A percentile compares a stretch with the other conserved stretches of the same genome.
These are phyloP conservation scores for Acrocephalus scirpaceus DNA, from an alignment of 2,797 vertebrate genomes.

Conservation along the genomic window DNA sequence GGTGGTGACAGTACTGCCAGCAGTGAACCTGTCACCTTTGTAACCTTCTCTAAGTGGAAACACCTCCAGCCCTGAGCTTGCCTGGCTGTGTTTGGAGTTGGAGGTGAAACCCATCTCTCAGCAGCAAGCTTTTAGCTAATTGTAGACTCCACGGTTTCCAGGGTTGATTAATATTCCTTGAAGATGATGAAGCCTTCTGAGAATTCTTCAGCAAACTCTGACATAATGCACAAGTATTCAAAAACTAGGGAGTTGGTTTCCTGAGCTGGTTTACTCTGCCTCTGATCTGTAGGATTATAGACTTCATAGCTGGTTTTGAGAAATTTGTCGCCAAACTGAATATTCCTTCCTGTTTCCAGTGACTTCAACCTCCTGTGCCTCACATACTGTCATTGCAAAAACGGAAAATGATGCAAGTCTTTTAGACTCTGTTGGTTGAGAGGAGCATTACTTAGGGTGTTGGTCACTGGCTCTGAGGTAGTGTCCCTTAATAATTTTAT, in stretches of 20 bases:
- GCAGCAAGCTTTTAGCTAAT: constrained; percentile 2
- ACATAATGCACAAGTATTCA: background rate
- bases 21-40: background rate
- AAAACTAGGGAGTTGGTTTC: background rate
- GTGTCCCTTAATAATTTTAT: background rate
- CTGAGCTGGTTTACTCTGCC: background rate
- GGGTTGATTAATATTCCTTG: background rate
- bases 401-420: background rate
- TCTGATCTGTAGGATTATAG: background rate
- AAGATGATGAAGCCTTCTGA: background rate
- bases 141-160: background rate
- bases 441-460: background rate
- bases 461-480: background rate
- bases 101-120: background rate
- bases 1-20: background rate
- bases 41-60: background rate
- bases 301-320: background rate
- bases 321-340: background rate
- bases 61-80: background rate
- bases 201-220: background rate
- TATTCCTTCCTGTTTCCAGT: background rate
- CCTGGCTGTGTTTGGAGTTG: background rate
- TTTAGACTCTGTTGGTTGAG: background rate
- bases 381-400: background rate
- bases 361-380: background rate